These are phyloP conservation scores for Clarias magur DNA, from an alignment of 2,113 vertebrate genomes.

Conservation along the genomic window DNA sequence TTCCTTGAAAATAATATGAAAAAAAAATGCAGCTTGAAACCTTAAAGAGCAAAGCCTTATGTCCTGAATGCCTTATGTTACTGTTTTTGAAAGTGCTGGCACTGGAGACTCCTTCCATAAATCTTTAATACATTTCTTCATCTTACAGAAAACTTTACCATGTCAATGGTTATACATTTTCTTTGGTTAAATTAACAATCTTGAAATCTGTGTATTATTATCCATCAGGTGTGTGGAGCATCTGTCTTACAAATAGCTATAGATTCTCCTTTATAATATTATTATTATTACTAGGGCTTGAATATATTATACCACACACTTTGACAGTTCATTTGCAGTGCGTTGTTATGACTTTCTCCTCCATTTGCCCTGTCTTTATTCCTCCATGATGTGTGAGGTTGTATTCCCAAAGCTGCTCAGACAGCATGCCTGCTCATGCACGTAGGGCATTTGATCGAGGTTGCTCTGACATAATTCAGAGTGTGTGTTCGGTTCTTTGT, in stretches of 20 bases:
- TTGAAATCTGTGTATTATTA: not conserved
- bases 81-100: not conserved
- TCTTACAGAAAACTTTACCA: not conserved
- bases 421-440: conserved; percentile 16
- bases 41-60: not conserved
- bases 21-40: not conserved
- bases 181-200: not conserved
- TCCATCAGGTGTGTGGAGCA: not conserved
- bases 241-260: not conserved
- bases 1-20: not conserved
- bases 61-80: not conserved
- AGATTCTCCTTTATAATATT: not conserved
- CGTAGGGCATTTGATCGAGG: conserved; percentile 27
- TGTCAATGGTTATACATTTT: not conserved
- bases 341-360: conserved; percentile 19
- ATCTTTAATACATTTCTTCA: not conserved
- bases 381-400: not conserved
- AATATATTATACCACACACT: not conserved
- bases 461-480: not conserved
- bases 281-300: not conserved
- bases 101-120: not conserved
- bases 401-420: conserved; percentile 15
- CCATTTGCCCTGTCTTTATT: conserved; percentile 2
- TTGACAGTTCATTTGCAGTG: not conserved
- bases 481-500: not conserved